Evolutionary conservation across 1,140 invertebrate genomes (phyloP).

Genomic region (Marisa cornuarietis): DNA sequence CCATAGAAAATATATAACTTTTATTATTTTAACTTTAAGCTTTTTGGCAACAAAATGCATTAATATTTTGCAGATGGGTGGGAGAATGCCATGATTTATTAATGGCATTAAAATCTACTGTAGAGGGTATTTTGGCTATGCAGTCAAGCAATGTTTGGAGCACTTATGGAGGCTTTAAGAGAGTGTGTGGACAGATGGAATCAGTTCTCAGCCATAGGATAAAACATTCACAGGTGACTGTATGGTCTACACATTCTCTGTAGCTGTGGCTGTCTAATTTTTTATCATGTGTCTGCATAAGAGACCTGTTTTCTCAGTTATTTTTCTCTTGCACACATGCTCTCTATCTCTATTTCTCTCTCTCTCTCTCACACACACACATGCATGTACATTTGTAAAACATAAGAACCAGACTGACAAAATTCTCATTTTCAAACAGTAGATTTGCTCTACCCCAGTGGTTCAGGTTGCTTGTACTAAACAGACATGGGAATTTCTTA

Average conservation of each 20-base stretch:
- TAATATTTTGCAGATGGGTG: not conserved
- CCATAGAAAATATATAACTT: too few species aligned
- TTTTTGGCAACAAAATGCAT: not conserved
- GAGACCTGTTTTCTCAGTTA: not conserved
- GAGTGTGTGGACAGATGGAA: slow-evolving; percentile 72
- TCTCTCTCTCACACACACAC: too few species aligned
- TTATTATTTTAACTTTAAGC: too few species aligned
- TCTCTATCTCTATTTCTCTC: too few species aligned
- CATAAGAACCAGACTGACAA: too few species aligned
- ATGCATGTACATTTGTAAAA: too few species aligned
- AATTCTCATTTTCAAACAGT: too few species aligned
- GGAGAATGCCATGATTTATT: slow-evolving; percentile 62
- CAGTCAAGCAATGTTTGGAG: slow-evolving; percentile 75
- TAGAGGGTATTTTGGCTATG: slow-evolving; percentile 73
- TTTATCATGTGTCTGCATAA: too few species aligned
- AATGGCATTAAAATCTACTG: slow-evolving; percentile 71
- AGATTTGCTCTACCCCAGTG: too few species aligned
- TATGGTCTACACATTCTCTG: not conserved
- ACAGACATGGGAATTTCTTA: too few species aligned
- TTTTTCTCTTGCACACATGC: not conserved
- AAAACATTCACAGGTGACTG: slow-evolving; percentile 69
- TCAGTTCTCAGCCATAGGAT: slow-evolving; percentile 74
- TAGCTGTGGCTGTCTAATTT: not conserved
- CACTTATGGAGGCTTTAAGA: slow-evolving; percentile 74
- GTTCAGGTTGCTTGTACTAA: too few species aligned